Base-by-base conservation (phyloP, 2,113 vertebrate genomes). In the Malaclemys terrapin region DNA sequence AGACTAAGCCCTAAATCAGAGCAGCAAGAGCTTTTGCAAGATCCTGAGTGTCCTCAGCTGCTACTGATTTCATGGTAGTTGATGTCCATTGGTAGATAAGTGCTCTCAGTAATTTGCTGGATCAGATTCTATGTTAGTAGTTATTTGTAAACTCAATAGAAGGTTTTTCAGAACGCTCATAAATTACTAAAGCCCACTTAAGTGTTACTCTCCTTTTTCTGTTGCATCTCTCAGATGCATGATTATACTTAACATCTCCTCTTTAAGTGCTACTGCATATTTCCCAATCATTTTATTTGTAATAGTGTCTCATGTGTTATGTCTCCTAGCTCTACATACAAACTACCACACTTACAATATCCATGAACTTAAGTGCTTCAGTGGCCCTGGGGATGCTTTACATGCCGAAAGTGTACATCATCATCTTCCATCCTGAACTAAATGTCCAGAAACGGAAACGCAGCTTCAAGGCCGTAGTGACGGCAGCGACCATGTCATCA, bases 341-440 rank as follows among this genome's bases (percentile, higher is more conserved):
- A 98, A 99, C 99, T 31, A 99, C 99, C 98, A 99, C 99, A 1
- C 99, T 99, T 90, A 99, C 99, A 91, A 99, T 99, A 98, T 99
- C 99, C 98, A 99, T 99, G 99, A 99, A 99, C 98, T 97, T 99
- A 97, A 99, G 99, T 90, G 99, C 99, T 2, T 99, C 99, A 2
- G 99, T 99, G 97, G 99, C 99, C 45, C 98, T 99, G 95, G 99
- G 99, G 95, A 99, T 99, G 99, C 99, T 99, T 89, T 99, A 99
- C 98, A 99, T 99, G 99, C 99, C 99, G 96, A 99, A 99, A 98
- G 99, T 99, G 87, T 99, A 99, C 97, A 99, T 99, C 98, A 99
- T 99, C 98, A 99, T 99, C 98, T 99, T 99, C 98, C 99, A 99
- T 97, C 99, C 99, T 1, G 99, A 99, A 97, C 99, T 99, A 82